Conservation (phyloP, 1,140 invertebrate species). For the Drosophila athabasca region DNA sequence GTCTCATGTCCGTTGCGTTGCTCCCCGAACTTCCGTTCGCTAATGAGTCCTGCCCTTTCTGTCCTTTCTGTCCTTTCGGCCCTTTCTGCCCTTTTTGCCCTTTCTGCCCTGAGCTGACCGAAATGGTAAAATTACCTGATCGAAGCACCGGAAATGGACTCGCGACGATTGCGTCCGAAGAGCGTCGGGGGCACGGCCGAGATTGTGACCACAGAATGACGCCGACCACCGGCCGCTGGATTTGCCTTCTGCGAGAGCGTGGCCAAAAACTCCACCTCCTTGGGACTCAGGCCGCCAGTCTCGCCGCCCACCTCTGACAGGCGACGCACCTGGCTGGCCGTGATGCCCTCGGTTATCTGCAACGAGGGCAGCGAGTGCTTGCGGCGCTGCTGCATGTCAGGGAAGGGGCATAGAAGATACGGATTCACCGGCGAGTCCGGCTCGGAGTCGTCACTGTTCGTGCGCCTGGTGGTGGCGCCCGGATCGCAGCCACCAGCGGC, state of each 20-base stretch:
- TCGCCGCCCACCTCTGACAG: slow-evolving; percentile 91
- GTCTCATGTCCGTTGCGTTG: no score
- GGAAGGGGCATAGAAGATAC: slow-evolving; percentile 90
- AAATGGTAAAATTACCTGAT: slow-evolving; percentile 64
- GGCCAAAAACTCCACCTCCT: slow-evolving; percentile 91
- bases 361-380: slow-evolving; percentile 92
- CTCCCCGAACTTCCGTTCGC: not conserved
- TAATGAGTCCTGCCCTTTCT: not conserved
- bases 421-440: slow-evolving; percentile 91
- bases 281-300: slow-evolving; percentile 87
- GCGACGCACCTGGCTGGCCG: slow-evolving; percentile 91
- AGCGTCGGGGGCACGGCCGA: slow-evolving; percentile 89
- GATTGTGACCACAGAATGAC: slow-evolving; percentile 93
- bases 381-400: slow-evolving; percentile 87
- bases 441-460: slow-evolving; percentile 84
- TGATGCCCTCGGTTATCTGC: slow-evolving; percentile 91
- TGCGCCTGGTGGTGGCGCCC: slow-evolving; percentile 57
- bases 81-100: no score
- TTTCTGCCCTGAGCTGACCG: not conserved
- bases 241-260: slow-evolving; percentile 82
- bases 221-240: slow-evolving; percentile 88
- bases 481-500: slow-evolving; percentile 66
- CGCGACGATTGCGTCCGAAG: slow-evolving; percentile 90
- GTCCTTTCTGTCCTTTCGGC: no score
- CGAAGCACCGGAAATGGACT: slow-evolving; percentile 90